Evolutionary conservation across 2,113 vertebrate species (phyloP), one percentile per base, ranked within the genome.

Genomic region (Channa maculata): DNA sequence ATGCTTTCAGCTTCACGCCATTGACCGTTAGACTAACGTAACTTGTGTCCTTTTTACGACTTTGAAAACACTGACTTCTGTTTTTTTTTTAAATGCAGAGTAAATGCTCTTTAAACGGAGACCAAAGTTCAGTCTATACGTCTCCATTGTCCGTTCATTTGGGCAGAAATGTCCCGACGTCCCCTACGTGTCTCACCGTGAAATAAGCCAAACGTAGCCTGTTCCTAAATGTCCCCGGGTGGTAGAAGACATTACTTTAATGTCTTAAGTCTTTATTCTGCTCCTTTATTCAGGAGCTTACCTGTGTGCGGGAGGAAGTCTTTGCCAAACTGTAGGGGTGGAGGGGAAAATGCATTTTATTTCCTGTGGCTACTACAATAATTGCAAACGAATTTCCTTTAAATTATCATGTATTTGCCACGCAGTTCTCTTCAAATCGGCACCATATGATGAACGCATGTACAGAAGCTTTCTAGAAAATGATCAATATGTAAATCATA

Each of bases 21-120:
- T 24, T 24, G 24, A 24, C 24, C 24, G 12, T 53, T n/a, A 5
- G 8, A 2, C 13, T 4, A 4, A 37, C n/a, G 12, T 7, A 5
- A 52, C 39, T 0, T 8, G 1, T 2, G 3, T 0, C 0, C 5
- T 6, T 0, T 1, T 15, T 24, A 37, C 0, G 13, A 6, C 0
- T 62, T 10, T 37, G 0, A 12, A 12, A 34, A 14, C 2, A 0
- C 11, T 8, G 13, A 5, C 4, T 46, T 6, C 12, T 57, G 11
- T 65, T 64, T 41, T 59, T 8, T 53, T 6, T 24, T 24, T 24
- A 1, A 52, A 44, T 15, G n/a, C 4, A 4, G 1, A 2, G 2
- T 9, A 0, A 15, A 2, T 45, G 11, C 5, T 8, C 0, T 49
- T 37, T n/a, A 5, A 41, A 4, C 6, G 39, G 57, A 58, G 60